These are phyloP conservation scores for Eupithecia insigniata DNA, from an alignment of 2,888 invertebrate species.

Conservation along the genomic window DNA sequence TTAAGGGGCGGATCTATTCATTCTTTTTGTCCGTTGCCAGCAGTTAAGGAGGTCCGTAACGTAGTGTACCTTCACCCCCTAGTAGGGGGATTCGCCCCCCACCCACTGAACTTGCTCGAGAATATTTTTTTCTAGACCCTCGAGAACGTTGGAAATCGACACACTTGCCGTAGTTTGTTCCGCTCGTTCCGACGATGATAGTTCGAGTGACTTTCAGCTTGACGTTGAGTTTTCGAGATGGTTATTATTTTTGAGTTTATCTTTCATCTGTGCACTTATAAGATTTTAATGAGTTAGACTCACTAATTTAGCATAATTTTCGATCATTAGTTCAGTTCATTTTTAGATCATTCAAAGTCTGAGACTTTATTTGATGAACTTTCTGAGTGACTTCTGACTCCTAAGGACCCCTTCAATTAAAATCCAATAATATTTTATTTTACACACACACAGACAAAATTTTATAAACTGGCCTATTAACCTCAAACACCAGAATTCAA, in stretches of 20 bases:
- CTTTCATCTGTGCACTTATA: slow-evolving; percentile 40
- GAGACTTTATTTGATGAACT: background rate
- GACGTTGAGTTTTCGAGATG: slow-evolving; percentile 58
- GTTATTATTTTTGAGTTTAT: slow-evolving; percentile 54
- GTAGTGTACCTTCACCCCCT: slow-evolving; percentile 27
- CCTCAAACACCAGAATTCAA: background rate
- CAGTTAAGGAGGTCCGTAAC: slow-evolving; percentile 81
- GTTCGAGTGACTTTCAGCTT: slow-evolving; percentile 77
- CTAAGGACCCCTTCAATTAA: background rate
- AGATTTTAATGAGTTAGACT: slow-evolving; percentile 29
- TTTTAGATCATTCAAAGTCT: background rate
- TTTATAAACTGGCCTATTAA: background rate
- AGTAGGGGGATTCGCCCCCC: slow-evolving; percentile 58
- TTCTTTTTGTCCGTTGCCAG: slow-evolving; percentile 82
- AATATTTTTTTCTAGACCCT: slow-evolving; percentile 82
- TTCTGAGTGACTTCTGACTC: background rate
- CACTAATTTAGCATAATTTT: slow-evolving; percentile 16
- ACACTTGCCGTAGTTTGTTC: slow-evolving; percentile 82
- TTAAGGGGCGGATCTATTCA: slow-evolving; percentile 84
- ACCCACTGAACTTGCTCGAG: slow-evolving; percentile 78
- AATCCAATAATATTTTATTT: background rate
- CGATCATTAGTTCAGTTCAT: slow-evolving; percentile 10
- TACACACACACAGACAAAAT: background rate
- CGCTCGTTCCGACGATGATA: slow-evolving; percentile 74
- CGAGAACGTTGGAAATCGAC: slow-evolving; percentile 81